Conservation (phyloP, 2,113 vertebrate species). For the Anoura caudifer region DNA sequence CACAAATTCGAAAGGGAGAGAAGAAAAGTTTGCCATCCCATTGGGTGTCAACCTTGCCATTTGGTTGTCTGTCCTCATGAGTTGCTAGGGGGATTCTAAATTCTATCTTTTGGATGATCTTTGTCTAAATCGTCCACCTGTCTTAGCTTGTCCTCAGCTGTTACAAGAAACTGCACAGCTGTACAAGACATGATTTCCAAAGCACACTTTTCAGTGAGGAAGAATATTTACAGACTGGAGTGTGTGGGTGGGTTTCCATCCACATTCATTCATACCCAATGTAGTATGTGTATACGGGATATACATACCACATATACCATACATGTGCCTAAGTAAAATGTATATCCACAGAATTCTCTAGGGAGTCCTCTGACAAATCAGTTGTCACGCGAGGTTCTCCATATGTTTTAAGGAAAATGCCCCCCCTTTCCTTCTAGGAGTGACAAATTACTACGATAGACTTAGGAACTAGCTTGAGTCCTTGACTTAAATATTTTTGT, state of each 20-base stretch:
- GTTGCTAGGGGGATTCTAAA: constrained; percentile 31
- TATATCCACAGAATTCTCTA: constrained; percentile 35
- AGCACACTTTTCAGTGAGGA: constrained; percentile 53
- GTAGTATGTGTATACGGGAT: constrained; percentile 39
- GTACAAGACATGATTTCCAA: constrained; percentile 63
- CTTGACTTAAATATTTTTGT: constrained; percentile 64
- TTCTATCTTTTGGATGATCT: constrained; percentile 35
- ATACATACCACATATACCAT: constrained; percentile 11
- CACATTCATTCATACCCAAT: constrained; percentile 24
- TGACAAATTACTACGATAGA: constrained; percentile 44
- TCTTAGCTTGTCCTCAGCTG: constrained; percentile 61
- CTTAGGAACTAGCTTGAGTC: constrained; percentile 69
- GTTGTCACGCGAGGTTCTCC: constrained; percentile 39
- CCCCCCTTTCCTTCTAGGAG: neutral
- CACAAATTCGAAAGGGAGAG: constrained; percentile 73
- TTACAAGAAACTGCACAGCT: constrained; percentile 73
- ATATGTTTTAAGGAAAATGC: constrained; percentile 38
- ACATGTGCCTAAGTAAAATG: constrained; percentile 23
- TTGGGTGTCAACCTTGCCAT: constrained; percentile 75
- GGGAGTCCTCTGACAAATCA: constrained; percentile 59
- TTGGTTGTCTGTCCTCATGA: constrained; percentile 54
- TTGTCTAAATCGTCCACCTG: constrained; percentile 30
- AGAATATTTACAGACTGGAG: constrained; percentile 69
- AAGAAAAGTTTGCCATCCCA: constrained; percentile 71
- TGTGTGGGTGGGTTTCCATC: constrained; percentile 59